Evolutionary conservation across 2,113 vertebrate species (phyloP), one percentile per base, ranked within the genome.

Genomic region (Hystrix brachyura): DNA sequence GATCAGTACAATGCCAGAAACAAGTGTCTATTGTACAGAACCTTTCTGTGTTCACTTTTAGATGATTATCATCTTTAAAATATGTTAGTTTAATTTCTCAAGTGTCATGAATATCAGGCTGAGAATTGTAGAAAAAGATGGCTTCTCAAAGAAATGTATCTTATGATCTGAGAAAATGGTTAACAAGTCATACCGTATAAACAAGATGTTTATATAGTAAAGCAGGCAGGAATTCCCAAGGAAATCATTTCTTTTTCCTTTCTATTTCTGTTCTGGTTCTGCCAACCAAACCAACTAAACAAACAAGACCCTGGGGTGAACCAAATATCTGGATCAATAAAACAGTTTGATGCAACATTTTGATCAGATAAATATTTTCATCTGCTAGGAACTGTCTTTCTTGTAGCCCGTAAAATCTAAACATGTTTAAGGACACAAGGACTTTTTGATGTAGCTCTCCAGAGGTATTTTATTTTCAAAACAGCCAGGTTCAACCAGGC

Each of bases 31-130:
- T 89, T 88, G 46, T 38, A 29, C 83, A 57, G 48, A 25, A 53
- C 25, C 82, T 78, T 92, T 91, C 55, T 87, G 1, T 81, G 43
- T 86, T 94, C 29, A n/a, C 76, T 94, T 95, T 74, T 65, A 95
- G 32, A 82, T 92, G 57, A 46, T 64, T 89, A 2, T 91, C 57
- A 80, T 57, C 90, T 79, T 81, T 34, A 15, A 60, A 91, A 80
- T 64, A 17, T 48, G 78, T 10, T 38, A 29, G 13, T 51, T 87
- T 76, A 69, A 51, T 94, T 95, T 94, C 79, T 96, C 38, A 87
- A 48, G 48, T 80, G 23, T 90, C 51, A 53, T 85, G 29, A 82
- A 15, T 80, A 82, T 72, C 53, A 71, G 43, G 11, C 46, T 84
- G 27, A 51, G 25, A 96, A 76, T 53, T 32, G 13, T 57, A 90